These are phyloP conservation scores for Coluber constrictor DNA, from an alignment of 2,797 vertebrate species.

Conservation along the genomic window DNA sequence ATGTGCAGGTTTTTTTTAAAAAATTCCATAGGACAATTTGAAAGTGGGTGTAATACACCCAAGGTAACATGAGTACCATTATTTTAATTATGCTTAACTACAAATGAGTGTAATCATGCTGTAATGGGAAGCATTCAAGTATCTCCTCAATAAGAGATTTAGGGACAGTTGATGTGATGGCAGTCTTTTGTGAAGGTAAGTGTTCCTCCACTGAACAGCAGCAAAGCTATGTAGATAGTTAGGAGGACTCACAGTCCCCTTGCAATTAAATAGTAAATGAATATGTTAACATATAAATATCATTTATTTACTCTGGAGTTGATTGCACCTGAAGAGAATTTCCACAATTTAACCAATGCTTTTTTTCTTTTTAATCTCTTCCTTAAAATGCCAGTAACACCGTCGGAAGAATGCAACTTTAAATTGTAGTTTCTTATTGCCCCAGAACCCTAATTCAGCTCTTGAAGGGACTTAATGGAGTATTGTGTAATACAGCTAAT, in stretches of 20 bases:
- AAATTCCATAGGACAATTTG: constrained; percentile 38
- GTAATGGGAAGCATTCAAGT: constrained; percentile 52
- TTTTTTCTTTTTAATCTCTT: constrained; percentile 14
- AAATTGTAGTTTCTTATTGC: constrained; percentile 37
- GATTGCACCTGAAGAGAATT: constrained; percentile 21
- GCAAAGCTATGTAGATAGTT: constrained; percentile 2
- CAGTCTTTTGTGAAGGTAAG: constrained; percentile 29
- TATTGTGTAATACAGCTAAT: constrained; percentile 27
- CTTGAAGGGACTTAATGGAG: constrained; percentile 28
- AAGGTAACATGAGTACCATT: constrained; percentile 49
- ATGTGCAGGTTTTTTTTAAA: constrained; percentile 31
- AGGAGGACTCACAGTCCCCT: constrained; percentile 5
- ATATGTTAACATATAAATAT: constrained; percentile 17
- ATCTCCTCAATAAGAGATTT: constrained; percentile 52
- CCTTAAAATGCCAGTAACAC: constrained; percentile 9
- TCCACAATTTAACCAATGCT: not conserved
- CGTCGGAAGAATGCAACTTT: constrained; percentile 9
- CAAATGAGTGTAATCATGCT: constrained; percentile 43
- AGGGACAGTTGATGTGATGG: constrained; percentile 32
- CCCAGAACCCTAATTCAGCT: constrained; percentile 20
- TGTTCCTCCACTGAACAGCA: constrained; percentile 25
- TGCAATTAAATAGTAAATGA: constrained; percentile 28
- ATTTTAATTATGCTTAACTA: constrained; percentile 60
- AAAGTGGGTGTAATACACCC: constrained; percentile 31
- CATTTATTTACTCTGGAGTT: constrained; percentile 18